Evolutionary conservation across 2,113 vertebrate species (phyloP).

Genomic region (Octodon degus): DNA sequence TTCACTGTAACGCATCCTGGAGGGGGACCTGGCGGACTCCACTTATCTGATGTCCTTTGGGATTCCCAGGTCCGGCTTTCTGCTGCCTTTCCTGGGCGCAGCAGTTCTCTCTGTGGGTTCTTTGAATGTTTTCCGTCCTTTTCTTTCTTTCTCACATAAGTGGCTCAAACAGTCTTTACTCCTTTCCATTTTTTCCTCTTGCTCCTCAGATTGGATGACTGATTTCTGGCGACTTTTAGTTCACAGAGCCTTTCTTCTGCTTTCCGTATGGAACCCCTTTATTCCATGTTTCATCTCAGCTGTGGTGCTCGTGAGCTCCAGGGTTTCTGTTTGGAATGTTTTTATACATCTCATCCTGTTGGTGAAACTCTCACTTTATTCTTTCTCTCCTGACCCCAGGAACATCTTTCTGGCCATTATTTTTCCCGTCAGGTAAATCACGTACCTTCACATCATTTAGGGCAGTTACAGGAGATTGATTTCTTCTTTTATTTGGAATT

Average conservation of each 20-base stretch:
- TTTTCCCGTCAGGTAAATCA: background rate
- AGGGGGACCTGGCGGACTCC: too few species aligned
- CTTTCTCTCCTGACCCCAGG: background rate
- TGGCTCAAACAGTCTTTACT: too few species aligned
- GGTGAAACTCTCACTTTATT: background rate
- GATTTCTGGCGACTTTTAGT: background rate
- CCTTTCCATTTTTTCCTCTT: background rate
- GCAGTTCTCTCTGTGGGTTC: background rate
- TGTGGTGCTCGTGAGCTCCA: background rate
- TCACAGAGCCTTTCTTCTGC: background rate
- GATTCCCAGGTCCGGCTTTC: background rate
- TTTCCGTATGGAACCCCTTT: background rate
- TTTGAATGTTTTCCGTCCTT: background rate
- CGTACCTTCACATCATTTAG: background rate
- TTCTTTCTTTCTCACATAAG: background rate
- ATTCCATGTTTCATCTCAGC: background rate
- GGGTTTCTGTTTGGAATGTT: background rate
- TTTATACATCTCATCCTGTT: background rate
- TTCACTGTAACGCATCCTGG: background rate
- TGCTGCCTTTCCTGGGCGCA: too few species aligned
- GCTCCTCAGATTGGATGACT: background rate
- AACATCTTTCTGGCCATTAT: background rate
- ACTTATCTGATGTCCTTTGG: background rate
- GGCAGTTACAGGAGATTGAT: background rate
- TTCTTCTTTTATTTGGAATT: background rate